Evolutionary conservation across 2,797 vertebrate genomes (phyloP).

Genomic region (Cryptoprocta ferox): DNA sequence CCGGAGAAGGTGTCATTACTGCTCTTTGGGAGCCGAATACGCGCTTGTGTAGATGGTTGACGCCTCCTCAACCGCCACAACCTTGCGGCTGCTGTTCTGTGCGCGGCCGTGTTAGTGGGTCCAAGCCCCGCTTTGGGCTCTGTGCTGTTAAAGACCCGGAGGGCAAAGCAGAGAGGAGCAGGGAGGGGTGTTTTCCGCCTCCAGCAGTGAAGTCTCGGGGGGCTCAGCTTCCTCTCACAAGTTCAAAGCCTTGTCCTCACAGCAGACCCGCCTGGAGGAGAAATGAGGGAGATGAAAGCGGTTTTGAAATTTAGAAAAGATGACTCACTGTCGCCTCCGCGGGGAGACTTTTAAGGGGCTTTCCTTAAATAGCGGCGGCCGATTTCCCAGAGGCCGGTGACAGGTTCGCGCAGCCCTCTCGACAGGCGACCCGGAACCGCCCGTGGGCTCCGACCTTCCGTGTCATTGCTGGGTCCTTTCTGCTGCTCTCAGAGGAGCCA

Average conservation of each 20-base stretch:
- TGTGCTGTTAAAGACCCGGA: too few species aligned
- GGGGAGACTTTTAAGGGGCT: background rate
- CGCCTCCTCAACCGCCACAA: background rate
- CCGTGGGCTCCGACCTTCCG: background rate
- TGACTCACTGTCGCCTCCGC: background rate
- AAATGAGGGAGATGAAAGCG: background rate
- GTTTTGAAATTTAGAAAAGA: background rate
- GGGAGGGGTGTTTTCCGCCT: too few species aligned
- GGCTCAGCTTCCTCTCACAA: background rate
- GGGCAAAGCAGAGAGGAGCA: background rate
- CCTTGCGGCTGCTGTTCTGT: background rate
- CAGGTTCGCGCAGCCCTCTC: background rate
- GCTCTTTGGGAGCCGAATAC: background rate
- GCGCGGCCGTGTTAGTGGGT: too few species aligned
- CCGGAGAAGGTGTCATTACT: background rate
- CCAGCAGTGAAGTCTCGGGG: too few species aligned
- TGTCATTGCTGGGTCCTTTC: too few species aligned
- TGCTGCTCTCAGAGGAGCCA: background rate
- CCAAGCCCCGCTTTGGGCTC: too few species aligned
- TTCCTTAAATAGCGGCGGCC: background rate
- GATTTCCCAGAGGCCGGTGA: background rate
- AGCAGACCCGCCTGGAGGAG: background rate
- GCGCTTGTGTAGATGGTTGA: rapidly evolving
- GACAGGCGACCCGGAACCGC: background rate
- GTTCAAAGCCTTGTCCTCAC: background rate